Evolutionary conservation across 2,888 invertebrate species (phyloP), one percentile per base, ranked within the genome.

Genomic region (Andrena haemorrhoa): DNA sequence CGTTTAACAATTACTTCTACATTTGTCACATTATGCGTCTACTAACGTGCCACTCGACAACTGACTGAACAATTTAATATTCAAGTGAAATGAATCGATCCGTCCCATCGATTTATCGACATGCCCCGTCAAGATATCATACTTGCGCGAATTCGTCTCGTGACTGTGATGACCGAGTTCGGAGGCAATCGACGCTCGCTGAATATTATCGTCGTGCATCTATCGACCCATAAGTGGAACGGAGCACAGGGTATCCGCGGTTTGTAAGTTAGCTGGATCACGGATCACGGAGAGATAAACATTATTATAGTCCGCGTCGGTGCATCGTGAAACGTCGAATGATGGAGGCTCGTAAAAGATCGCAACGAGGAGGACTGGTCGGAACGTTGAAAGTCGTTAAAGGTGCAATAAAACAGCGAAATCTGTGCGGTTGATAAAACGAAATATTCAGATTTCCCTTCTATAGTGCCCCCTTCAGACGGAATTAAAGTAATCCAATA

Each of bases 331-430:
- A 87, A 85, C 77, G 23, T 51, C 47, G 66, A 79, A 83, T 78
- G 86, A 83, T 75, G 79, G 73, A 49, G 69, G 71, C 86, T 86
- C 86, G 83, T 86, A 86, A 86, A 86, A 86, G 80, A 78, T 71
- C 71, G 64, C 53, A 73, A 75, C 76, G 53, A 56, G 64, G 49
- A 75, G 53, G 53, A 80, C 64, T 64, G 68, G 63, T 58, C 53
- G 49, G 41, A 41, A 41, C 41, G 41, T 41, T 41, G 41, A 41
- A 60, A 70, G 41, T 86, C 79, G 83, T 83, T 86, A 80, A 86
- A 80, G 70, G 63, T 68, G 75, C 66, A 86, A 78, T 86, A 86
- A 83, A 86, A 75, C 60, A 23, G 49, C 66, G 63, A 66, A 81
- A 64, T 53, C 69, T 51, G 72, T 47, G 53, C 75, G 71, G 65